Percentiles rank a stretch among this genome's conserved stretches.
These are phyloP conservation scores for Abscondita cerata DNA, from an alignment of 2,888 invertebrate genomes.

Conservation along the genomic window DNA sequence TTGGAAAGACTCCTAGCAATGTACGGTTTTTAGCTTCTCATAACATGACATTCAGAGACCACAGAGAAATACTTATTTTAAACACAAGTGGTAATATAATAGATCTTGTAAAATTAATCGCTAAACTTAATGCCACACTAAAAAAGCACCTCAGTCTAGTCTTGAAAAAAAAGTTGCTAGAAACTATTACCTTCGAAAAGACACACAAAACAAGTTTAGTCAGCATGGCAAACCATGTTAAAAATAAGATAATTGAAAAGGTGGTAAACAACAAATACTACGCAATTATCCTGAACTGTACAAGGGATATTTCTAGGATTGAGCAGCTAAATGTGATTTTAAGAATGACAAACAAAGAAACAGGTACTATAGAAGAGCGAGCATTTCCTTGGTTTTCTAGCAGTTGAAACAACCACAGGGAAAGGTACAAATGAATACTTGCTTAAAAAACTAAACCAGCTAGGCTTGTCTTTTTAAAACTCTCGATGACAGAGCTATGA, in stretches of 20 bases:
- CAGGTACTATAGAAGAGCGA: slow-evolving; percentile 19
- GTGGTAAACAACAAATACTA: neutral
- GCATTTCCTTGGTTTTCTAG: slow-evolving; percentile 23
- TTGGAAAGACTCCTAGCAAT: too few relatives aligned
- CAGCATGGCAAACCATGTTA: slow-evolving; percentile 25
- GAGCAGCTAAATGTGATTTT: slow-evolving; percentile 19
- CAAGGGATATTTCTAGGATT: too few relatives aligned
- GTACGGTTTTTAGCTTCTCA: too few relatives aligned
- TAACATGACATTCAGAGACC: neutral
- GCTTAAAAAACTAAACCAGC: slow-evolving; percentile 21
- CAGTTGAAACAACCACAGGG: slow-evolving; percentile 25
- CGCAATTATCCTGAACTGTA: too few relatives aligned
- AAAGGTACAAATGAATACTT: slow-evolving; percentile 22
- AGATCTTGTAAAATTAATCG: slow-evolving; percentile 1
- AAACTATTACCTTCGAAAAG: too few relatives aligned
- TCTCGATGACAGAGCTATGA: slow-evolving; percentile 24
- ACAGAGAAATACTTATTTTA: neutral
- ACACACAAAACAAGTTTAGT: slow-evolving; percentile 20
- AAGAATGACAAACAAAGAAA: slow-evolving; percentile 17
- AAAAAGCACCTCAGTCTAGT: neutral
- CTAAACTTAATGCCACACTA: neutral
- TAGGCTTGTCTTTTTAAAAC: slow-evolving; percentile 13
- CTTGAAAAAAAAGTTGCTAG: neutral
- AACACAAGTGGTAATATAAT: neutral
- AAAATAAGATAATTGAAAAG: neutral